These are phyloP conservation scores for Onthophagus taurus DNA, from an alignment of 1,140 invertebrate species.

Conservation along the genomic window DNA sequence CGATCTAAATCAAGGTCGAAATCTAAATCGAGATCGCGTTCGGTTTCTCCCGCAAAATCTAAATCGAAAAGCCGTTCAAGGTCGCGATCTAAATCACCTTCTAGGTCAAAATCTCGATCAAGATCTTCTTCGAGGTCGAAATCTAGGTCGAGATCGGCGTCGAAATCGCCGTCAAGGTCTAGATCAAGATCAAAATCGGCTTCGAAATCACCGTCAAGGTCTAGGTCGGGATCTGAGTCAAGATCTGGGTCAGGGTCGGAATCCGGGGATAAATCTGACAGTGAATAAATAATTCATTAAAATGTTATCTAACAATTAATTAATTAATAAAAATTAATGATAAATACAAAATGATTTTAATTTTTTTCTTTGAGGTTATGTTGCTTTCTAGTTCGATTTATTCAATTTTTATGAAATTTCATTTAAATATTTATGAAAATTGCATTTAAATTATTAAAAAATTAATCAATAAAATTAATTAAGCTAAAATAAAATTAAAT, in stretches of 20 bases:
- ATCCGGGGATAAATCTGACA: constrained; percentile 21
- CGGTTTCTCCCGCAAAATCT: constrained; percentile 16
- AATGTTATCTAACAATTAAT: too few relatives aligned
- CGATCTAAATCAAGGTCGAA: constrained; percentile 30
- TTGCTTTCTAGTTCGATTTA: too few relatives aligned
- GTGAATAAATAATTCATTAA: constrained; percentile 23
- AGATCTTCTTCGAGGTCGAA: constrained; percentile 32
- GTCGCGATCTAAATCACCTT: constrained; percentile 27
- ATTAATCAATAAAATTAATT: too few relatives aligned
- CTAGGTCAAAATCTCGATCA: constrained; percentile 32
- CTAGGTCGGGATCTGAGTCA: constrained; percentile 30
- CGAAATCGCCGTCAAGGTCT: constrained; percentile 25
- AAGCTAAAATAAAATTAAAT: too few relatives aligned
- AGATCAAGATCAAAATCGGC: constrained; percentile 29
- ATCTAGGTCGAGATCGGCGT: constrained; percentile 34
- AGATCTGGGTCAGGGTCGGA: constrained; percentile 19
- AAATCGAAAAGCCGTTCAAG: constrained; percentile 26
- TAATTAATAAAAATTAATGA: too few relatives aligned
- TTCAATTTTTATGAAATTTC: neutral
- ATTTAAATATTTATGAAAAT: too few relatives aligned
- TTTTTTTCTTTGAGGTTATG: too few relatives aligned
- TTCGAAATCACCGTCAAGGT: constrained; percentile 24
- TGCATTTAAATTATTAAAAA: too few relatives aligned
- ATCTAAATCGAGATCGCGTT: constrained; percentile 28
- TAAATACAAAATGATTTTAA: too few relatives aligned